Evolutionary conservation across 2,113 vertebrate species (phyloP).

Genomic region (Irena cyanogastra): DNA sequence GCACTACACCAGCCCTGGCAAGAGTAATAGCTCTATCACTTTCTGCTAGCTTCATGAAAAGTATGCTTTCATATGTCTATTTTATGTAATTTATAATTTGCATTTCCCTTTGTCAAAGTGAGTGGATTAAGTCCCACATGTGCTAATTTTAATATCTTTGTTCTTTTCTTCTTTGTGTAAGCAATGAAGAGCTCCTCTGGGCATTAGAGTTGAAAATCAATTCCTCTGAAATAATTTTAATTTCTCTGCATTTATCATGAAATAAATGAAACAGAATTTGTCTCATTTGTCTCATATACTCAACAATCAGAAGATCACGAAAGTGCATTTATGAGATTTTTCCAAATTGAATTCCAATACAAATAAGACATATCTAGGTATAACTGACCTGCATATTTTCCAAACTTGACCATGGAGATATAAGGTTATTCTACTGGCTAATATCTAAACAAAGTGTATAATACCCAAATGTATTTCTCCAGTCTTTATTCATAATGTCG

Average conservation of each 20-base stretch:
- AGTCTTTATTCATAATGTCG: background rate
- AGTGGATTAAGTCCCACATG: background rate
- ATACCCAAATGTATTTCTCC: background rate
- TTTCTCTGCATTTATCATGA: slow-evolving; percentile 33
- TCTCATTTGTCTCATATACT: slow-evolving; percentile 20
- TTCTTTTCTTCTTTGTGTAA: slow-evolving; percentile 20
- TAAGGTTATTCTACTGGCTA: background rate
- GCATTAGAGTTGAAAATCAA: slow-evolving; percentile 19
- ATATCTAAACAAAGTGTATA: background rate
- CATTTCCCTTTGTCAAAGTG: background rate
- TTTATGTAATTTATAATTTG: background rate
- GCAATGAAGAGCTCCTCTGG: slow-evolving; percentile 13
- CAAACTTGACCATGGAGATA: background rate
- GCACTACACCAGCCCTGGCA: background rate
- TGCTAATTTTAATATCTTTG: slow-evolving; percentile 37
- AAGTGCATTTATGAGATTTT: slow-evolving; percentile 2
- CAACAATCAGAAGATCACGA: slow-evolving; percentile 6
- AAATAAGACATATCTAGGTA: background rate
- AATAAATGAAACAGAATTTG: slow-evolving; percentile 27
- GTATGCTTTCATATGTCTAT: background rate
- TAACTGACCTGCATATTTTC: background rate
- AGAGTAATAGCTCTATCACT: background rate
- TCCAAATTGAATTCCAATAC: background rate
- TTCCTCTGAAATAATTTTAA: slow-evolving; percentile 40
- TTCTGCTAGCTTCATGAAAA: background rate